phyloP scores from a whole-genome alignment of 2,888 invertebrate genomes.

The Cancer borealis region DNA sequence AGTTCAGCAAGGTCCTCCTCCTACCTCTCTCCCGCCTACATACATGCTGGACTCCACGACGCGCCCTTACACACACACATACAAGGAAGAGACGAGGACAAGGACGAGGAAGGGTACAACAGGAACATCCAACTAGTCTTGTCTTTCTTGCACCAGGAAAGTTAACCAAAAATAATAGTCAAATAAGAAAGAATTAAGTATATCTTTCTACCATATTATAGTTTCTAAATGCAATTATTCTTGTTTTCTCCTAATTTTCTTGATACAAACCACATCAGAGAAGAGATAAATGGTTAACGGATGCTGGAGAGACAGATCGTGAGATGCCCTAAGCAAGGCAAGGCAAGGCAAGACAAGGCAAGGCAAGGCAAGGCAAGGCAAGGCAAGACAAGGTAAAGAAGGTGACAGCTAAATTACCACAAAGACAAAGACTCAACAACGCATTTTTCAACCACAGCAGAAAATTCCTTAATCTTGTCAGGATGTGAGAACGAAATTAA shows the following conservation, averaged over 20 bases:
- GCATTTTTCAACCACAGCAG: neutral
- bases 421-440: neutral
- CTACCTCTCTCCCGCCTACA: neutral
- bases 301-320: neutral
- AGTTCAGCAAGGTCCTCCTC: neutral
- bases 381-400: neutral
- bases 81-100: neutral
- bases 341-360: neutral
- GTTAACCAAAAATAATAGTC: neutral
- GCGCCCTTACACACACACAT: neutral
- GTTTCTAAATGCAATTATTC: neutral
- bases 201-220: neutral
- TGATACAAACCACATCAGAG: neutral
- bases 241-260: neutral
- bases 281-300: neutral
- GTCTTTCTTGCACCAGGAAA: neutral
- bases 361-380: neutral
- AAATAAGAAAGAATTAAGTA: neutral
- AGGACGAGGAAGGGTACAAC: neutral
- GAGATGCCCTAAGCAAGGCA: neutral
- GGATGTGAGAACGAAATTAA: neutral
- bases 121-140: neutral
- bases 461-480: neutral
- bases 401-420: neutral
- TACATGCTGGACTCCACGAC: neutral